Evolutionary conservation across 1,140 invertebrate species (phyloP).

Genomic region (Trichogramma pretiosum): DNA sequence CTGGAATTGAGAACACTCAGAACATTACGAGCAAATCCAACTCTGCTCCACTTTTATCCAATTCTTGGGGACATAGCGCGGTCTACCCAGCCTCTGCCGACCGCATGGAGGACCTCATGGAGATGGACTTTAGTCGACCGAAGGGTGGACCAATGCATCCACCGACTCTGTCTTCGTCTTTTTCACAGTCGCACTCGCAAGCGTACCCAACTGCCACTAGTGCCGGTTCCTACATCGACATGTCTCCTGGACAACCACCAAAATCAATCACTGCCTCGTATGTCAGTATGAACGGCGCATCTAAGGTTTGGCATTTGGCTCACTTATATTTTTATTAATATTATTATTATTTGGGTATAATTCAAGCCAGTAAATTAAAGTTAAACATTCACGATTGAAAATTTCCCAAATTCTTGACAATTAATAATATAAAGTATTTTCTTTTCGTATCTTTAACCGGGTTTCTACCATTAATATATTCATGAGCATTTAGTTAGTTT

Average conservation of each 20-base stretch:
- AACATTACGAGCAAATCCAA: conserved; percentile 42
- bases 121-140: conserved; percentile 63
- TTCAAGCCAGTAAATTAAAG: too few relatives aligned
- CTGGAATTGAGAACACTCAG: conserved; percentile 36
- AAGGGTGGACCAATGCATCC: conserved; percentile 32
- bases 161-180: conserved; percentile 31
- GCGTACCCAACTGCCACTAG: conserved; percentile 41
- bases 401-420: too few relatives aligned
- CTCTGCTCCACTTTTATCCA: conserved; percentile 40
- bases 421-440: too few relatives aligned
- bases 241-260: conserved; percentile 44
- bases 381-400: too few relatives aligned
- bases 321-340: too few relatives aligned
- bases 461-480: too few relatives aligned
- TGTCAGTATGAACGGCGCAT: conserved; percentile 44
- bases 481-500: too few relatives aligned
- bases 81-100: conserved; percentile 42
- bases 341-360: too few relatives aligned
- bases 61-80: conserved; percentile 53
- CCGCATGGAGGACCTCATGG: conserved; percentile 69
- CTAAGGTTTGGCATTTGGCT: conserved; percentile 40
- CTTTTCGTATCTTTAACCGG: too few relatives aligned
- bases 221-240: conserved; percentile 50
- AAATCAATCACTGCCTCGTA: conserved; percentile 37
- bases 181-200: conserved; percentile 29